phyloP scores from a whole-genome alignment of 2,888 invertebrate genomes.

The Creontiades dilutus region DNA sequence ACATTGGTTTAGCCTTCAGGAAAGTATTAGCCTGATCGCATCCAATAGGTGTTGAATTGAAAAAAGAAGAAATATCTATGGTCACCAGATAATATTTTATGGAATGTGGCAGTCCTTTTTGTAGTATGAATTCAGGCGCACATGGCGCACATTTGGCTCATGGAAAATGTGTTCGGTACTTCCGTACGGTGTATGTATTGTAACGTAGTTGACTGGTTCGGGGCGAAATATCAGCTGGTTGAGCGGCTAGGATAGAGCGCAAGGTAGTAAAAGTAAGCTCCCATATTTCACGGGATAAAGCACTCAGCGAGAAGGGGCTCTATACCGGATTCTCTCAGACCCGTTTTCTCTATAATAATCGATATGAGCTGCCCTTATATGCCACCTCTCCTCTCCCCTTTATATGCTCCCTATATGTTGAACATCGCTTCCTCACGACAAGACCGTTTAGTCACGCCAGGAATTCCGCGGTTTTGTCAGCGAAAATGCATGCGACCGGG shows the following conservation, averaged over 20 bases:
- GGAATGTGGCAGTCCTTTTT: no score
- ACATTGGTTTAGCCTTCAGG: no score
- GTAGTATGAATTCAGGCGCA: no score
- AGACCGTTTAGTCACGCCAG: constrained; percentile 25
- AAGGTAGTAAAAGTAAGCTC: not conserved
- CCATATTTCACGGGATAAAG: constrained; percentile 30
- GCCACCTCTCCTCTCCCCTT: no score
- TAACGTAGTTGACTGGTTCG: no score
- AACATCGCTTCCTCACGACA: constrained; percentile 39
- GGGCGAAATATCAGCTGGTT: not conserved
- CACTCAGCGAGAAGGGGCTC: not conserved
- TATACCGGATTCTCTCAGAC: not conserved
- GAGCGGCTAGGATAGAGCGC: not conserved
- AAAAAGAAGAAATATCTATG: no score
- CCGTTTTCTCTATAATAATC: constrained; percentile 33
- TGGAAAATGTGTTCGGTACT: no score
- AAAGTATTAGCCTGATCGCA: no score
- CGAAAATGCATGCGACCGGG: not conserved
- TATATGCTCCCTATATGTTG: not conserved
- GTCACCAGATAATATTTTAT: no score
- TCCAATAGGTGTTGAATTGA: no score
- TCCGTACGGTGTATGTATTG: no score
- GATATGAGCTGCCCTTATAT: not conserved
- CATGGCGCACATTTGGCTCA: no score
- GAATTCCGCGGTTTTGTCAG: constrained; percentile 1